Percentiles rank a stretch among this genome's conserved stretches.
Evolutionary conservation across 2,888 invertebrate species (phyloP).

Genomic region (Oligia fasciuncula): DNA sequence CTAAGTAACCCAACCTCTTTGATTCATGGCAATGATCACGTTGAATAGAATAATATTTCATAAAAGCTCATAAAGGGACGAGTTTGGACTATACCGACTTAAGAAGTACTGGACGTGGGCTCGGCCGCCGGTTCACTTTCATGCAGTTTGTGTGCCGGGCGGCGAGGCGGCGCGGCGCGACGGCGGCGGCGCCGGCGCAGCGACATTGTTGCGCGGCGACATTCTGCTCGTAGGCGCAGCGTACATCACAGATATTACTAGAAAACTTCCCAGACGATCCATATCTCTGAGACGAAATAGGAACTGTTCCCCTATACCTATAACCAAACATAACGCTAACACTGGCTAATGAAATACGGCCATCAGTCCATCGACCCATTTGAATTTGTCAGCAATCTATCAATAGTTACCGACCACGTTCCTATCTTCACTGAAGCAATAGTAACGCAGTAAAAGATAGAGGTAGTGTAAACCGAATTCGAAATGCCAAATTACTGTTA

Average conservation of each 20-base stretch:
- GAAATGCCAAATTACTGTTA: conserved; percentile 53
- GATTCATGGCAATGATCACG: conserved; percentile 31
- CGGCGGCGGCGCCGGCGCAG: conserved; percentile 42
- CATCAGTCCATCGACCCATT: neutral
- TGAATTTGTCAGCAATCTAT: conserved; percentile 14
- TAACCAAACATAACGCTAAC: conserved; percentile 34
- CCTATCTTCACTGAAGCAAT: conserved; percentile 17
- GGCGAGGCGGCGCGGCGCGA: conserved; percentile 7
- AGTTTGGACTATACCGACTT: conserved; percentile 65
- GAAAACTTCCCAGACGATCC: conserved; percentile 79
- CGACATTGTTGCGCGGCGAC: conserved; percentile 70
- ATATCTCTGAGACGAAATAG: conserved; percentile 72
- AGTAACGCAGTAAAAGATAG: conserved; percentile 50
- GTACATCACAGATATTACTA: conserved; percentile 81
- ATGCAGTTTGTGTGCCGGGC: conserved; percentile 77
- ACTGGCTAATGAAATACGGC: neutral
- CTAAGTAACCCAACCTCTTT: conserved; percentile 35
- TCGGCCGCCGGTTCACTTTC: conserved; percentile 82
- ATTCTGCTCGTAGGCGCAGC: conserved; percentile 68
- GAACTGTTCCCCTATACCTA: conserved; percentile 64
- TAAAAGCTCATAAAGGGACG: conserved; percentile 63
- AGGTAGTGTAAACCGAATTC: conserved; percentile 48
- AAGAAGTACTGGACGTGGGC: conserved; percentile 63
- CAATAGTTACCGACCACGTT: conserved; percentile 21
- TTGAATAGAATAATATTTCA: conserved; percentile 54